These are phyloP conservation scores for Heloderma charlesbogerti DNA, from an alignment of 2,113 vertebrate genomes.

Conservation along the genomic window DNA sequence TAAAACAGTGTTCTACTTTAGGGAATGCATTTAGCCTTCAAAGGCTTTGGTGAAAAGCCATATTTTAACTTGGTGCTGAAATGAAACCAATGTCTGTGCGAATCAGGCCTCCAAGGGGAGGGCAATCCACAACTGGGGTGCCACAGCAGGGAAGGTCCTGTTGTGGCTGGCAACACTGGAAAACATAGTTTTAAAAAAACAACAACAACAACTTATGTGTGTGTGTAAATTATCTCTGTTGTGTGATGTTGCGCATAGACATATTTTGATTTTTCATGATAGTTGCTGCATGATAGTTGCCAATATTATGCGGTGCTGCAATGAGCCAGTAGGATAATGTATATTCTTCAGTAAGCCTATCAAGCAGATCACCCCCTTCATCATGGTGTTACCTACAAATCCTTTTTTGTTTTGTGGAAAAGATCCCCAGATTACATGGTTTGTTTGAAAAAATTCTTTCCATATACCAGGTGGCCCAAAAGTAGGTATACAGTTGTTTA, in stretches of 20 bases:
- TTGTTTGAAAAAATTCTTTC: not conserved
- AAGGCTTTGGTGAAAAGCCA: too few species aligned
- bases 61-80: too few species aligned
- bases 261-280: not conserved
- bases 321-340: not conserved
- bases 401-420: not conserved
- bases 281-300: not conserved
- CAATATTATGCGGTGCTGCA: not conserved
- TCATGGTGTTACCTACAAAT: not conserved
- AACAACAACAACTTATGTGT: not conserved
- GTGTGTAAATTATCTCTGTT: not conserved
- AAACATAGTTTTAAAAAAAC: not conserved
- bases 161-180: not conserved
- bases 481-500: too few species aligned
- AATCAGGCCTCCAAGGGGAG: too few species aligned
- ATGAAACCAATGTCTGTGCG: too few species aligned
- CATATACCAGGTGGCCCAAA: too few species aligned
- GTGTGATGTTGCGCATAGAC: not conserved
- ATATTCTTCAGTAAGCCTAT: not conserved
- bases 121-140: too few species aligned
- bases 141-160: too few species aligned
- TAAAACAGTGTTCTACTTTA: too few species aligned
- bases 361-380: too few species aligned
- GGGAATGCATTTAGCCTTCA: too few species aligned
- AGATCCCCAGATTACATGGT: not conserved